A percentile compares a stretch with the other conserved stretches of the same genome.
These are phyloP conservation scores for Grammomys dolichurus DNA, from an alignment of 2,113 vertebrate species.

Conservation along the genomic window DNA sequence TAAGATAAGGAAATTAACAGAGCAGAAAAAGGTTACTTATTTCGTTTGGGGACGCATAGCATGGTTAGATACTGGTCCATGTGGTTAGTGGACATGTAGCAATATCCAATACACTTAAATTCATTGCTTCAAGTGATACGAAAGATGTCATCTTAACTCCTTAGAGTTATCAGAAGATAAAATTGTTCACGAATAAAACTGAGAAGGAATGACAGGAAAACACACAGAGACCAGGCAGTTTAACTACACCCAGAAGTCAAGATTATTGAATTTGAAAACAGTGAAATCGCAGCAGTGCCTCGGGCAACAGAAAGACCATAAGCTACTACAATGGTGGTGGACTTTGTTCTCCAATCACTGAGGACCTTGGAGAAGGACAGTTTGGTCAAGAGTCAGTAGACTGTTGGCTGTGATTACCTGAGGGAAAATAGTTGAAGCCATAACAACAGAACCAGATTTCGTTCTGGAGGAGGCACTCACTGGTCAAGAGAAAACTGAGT, in stretches of 20 bases:
- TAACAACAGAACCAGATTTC: neutral
- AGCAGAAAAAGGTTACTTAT: neutral
- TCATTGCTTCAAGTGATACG: neutral
- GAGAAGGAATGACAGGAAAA: neutral
- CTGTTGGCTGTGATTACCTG: neutral
- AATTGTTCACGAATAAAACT: neutral
- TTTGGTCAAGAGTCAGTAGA: neutral
- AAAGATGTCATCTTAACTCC: neutral
- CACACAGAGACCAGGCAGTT: neutral
- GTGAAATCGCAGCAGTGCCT: neutral
- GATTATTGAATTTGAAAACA: neutral
- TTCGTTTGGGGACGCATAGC: neutral
- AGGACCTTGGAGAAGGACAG: neutral
- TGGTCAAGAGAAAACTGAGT: conserved; percentile 28
- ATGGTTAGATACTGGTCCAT: neutral
- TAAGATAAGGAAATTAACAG: neutral
- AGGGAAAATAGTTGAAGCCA: neutral
- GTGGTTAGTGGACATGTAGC: neutral
- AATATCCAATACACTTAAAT: neutral
- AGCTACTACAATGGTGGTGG: neutral
- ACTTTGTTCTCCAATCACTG: neutral
- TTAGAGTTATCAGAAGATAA: neutral
- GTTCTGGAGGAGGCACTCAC: neutral
- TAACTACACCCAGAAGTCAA: neutral
- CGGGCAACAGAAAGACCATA: neutral